Base-by-base conservation (phyloP, 2,888 invertebrate genomes). In the Trachelus tabidus region DNA sequence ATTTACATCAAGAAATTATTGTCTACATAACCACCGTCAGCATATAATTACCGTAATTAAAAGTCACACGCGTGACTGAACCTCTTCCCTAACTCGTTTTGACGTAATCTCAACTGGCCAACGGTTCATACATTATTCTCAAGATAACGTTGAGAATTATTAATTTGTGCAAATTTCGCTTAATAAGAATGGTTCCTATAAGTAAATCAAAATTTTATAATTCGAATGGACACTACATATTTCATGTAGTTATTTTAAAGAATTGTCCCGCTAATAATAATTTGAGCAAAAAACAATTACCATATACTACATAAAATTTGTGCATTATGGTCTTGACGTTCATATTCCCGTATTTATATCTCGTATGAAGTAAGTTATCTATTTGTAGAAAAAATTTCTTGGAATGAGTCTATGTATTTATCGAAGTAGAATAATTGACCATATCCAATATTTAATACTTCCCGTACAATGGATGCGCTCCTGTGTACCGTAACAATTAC, bases 11-110 rank as follows among this genome's bases (percentile, higher is more conserved):
- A 12, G 4, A 40, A 4, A 40, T 40, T 40, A 15, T 40, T 40
- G 15, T 40, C 37, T 40, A 40, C 12, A 40, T 23, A 56, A n/a
- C 75, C 71, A 31, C 9, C 33, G 34, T 75, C 34, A n/a, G 73
- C 73, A 35, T 77, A 56, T 56, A 77, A 23, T 77, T 68, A 73
- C 34, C 30, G 71, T 69, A 77, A 78, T 78, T 78, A 76, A 75
- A 76, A 76, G 75, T 78, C 78, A 76, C 78, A 78, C 76, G n/a
- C 78, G 68, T 34, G 76, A 78, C 71, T 75, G 78, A 78, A 40
- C 75, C 75, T 35, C 33, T 40, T 31, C 69, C 15, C 34, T 33
- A 31, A 34, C 73, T 73, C 73, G 78, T 78, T 78, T 73, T 73
- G 56, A 78, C 69, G 74, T 68, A 77, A 34, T 69, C 77, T 73